Conservation (phyloP, 2,113 vertebrate genomes). For the Gallinago paraguaiae region DNA sequence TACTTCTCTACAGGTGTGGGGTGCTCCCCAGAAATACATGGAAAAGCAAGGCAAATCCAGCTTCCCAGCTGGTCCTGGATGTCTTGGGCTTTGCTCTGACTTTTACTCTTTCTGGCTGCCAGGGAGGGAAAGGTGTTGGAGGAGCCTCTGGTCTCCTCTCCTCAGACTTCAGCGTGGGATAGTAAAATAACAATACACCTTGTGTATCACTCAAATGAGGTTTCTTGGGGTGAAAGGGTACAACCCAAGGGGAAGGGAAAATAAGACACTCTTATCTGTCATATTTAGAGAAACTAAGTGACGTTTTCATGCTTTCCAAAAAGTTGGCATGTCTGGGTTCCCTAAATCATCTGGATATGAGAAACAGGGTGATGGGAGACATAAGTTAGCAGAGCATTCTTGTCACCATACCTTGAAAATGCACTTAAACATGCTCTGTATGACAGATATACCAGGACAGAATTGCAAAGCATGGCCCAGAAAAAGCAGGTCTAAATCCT, state of each 20-base stretch:
- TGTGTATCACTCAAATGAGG: neutral
- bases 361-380: neutral
- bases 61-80: neutral
- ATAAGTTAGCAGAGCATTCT: neutral
- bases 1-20: neutral
- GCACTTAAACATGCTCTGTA: fast-evolving
- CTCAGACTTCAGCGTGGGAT: neutral
- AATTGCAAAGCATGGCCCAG: neutral
- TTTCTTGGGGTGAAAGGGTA: neutral
- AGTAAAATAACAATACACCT: neutral
- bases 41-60: neutral
- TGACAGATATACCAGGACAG: neutral
- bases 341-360: neutral
- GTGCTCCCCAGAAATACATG: neutral
- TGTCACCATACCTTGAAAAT: neutral
- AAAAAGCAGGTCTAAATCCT: neutral
- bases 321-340: neutral
- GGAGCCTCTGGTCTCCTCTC: neutral
- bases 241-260: neutral
- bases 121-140: neutral
- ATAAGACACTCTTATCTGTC: neutral
- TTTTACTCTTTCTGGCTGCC: neutral
- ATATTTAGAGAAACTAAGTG: neutral
- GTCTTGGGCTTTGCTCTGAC: neutral
- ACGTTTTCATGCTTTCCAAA: neutral